phyloP scores from a whole-genome alignment of 2,113 vertebrate species.

The Pseudopodoces humilis region DNA sequence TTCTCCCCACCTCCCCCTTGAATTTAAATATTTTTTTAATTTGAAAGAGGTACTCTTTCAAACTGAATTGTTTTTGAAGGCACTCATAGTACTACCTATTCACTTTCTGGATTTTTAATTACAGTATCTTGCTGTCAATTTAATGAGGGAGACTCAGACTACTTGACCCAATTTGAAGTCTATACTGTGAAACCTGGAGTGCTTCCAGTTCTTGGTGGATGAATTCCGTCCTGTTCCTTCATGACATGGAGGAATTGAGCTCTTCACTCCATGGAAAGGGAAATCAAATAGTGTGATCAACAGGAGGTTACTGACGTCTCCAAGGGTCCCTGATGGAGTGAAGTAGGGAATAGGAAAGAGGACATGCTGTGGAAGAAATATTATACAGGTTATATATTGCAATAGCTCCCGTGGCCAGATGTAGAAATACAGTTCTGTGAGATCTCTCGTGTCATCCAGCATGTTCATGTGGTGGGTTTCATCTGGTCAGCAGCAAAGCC shows the following conservation, averaged over 20 bases:
- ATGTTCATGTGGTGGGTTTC: neutral
- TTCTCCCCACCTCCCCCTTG: neutral
- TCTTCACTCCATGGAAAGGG: neutral
- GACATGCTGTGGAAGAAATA: neutral
- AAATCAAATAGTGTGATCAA: neutral
- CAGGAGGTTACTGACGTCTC: neutral
- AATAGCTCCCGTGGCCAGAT: neutral
- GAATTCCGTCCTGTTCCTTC: neutral
- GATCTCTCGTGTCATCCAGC: neutral
- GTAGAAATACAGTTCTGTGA: neutral
- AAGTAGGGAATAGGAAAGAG: neutral
- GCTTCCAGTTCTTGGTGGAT: neutral
- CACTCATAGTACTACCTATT: neutral
- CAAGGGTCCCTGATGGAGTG: neutral
- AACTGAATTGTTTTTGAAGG: neutral
- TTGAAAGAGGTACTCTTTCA: neutral
- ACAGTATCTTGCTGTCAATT: neutral
- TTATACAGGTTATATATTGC: neutral
- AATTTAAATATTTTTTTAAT: neutral
- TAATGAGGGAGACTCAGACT: neutral
- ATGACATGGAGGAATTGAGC: neutral
- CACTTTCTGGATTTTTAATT: neutral
- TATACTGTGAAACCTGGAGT: neutral
- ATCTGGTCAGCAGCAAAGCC: neutral
- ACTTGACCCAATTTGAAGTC: neutral